These are phyloP conservation scores for Pipistrellus pipistrellus DNA, from an alignment of 2,797 vertebrate species.

Conservation along the genomic window DNA sequence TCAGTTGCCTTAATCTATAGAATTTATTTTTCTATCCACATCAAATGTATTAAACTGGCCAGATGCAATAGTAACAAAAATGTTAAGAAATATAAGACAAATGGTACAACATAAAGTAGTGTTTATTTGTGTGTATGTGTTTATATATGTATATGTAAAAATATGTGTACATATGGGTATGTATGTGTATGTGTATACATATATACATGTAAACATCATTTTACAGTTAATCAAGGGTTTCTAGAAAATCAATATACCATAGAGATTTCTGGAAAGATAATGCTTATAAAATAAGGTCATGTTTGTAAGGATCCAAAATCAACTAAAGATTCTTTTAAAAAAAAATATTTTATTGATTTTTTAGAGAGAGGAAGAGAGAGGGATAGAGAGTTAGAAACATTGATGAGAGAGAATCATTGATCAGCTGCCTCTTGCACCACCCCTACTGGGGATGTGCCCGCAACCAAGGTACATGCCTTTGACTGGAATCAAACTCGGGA, in stretches of 20 bases:
- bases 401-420: no score
- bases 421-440: no score
- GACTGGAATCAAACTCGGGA: no score
- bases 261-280: constrained; percentile 47
- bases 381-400: no score
- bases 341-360: no score
- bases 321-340: not conserved
- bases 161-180: not conserved
- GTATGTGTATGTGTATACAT: not conserved
- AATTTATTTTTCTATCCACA: constrained; percentile 56
- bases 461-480: no score
- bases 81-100: not conserved
- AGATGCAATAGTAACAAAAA: constrained; percentile 20
- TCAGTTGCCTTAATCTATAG: constrained; percentile 25
- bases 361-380: no score
- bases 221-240: constrained; percentile 51
- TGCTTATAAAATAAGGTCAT: constrained; percentile 32
- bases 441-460: no score
- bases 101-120: constrained; percentile 68
- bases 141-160: not conserved
- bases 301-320: not conserved
- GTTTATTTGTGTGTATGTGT: not conserved
- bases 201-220: not conserved
- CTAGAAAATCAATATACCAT: constrained; percentile 42
- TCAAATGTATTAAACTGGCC: constrained; percentile 47